Evolutionary conservation across 1,140 invertebrate genomes (phyloP), one percentile per base, ranked within the genome.

Genomic region (Phenacoccus solenopsis): DNA sequence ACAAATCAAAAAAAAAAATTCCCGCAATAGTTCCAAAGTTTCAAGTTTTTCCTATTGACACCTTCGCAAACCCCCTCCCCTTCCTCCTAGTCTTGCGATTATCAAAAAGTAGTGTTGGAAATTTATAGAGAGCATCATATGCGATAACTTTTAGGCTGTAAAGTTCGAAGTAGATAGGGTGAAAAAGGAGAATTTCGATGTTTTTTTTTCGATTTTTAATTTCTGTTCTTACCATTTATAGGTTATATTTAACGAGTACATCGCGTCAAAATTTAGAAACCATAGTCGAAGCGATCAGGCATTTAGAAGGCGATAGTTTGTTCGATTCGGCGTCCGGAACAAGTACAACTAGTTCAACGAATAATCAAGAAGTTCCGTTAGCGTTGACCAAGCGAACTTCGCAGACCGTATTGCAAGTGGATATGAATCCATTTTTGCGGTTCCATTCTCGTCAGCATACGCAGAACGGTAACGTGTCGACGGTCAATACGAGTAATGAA

Each of bases 231-330:
- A 38, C n/a, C n/a, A 9, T 38, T 38, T 38, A n/a, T n/a, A 64
- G 81, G 71, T 76, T 90, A 9, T 90, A 89, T 75, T 78, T 88
- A 67, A 86, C 89, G 21, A 91, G 87, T 74, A 90, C 90, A 28
- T 93, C 92, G 61, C 85, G 93, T 38, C 91, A 96, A 76, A 98
- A 97, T 78, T 81, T 98, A 71, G 94, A 98, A 78, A 98, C 96
- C 1, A 98, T 98, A 72, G 94, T 98, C 9, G 95, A 98, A 78
- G 96, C 96, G 25, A 98, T 98, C 74, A 85, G 94, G 35, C 95
- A 96, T 76, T 81, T 98, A 70, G 96, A 98, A 79, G 95, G 96
- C 16, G 76, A 76, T 69, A 73, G 73, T 56, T 70, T 76, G 28
- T 76, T 76, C 69, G 71, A 72, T 35, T 64, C 64, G 28, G 59